Evolutionary conservation across 2,797 vertebrate genomes (phyloP).

Genomic region (Gambusia yucatana): DNA sequence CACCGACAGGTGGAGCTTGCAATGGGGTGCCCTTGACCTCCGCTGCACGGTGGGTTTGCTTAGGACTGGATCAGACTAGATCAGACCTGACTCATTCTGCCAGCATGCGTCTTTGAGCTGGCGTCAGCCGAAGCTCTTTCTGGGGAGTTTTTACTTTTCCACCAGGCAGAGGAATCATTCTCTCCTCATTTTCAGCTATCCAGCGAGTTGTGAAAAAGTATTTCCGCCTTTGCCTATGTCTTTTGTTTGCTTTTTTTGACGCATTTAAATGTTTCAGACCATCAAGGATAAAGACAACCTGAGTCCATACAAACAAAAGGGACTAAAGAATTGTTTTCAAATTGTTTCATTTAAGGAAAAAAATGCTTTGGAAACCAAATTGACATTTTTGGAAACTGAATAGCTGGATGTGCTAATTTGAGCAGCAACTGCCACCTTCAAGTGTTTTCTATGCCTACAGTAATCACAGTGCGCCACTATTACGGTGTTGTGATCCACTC

Average conservation of each 20-base stretch:
- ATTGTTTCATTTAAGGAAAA: background rate
- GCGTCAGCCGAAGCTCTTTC: slow-evolving; percentile 46
- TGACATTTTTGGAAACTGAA: background rate
- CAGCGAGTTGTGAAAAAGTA: background rate
- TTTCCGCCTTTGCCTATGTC: background rate
- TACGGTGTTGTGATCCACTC: background rate
- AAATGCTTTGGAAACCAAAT: background rate
- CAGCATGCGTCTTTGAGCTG: slow-evolving; percentile 15
- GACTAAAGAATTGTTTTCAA: background rate
- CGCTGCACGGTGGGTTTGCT: slow-evolving; percentile 26
- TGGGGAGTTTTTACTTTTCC: slow-evolving; percentile 25
- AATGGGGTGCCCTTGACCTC: slow-evolving; percentile 69
- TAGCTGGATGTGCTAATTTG: background rate
- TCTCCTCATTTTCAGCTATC: slow-evolving; percentile 17
- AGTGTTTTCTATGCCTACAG: background rate
- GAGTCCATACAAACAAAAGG: background rate
- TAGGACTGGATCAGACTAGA: slow-evolving; percentile 69
- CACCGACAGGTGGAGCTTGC: slow-evolving; percentile 67
- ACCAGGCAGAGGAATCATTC: slow-evolving; percentile 30
- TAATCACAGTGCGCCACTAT: no score
- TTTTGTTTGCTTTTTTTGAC: background rate
- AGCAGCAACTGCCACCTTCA: background rate
- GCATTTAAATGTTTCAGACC: background rate
- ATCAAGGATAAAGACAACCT: background rate
- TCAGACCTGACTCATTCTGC: slow-evolving; percentile 48